phyloP scores from a whole-genome alignment of 2,888 invertebrate species.

The Balanococcus diminutus region DNA sequence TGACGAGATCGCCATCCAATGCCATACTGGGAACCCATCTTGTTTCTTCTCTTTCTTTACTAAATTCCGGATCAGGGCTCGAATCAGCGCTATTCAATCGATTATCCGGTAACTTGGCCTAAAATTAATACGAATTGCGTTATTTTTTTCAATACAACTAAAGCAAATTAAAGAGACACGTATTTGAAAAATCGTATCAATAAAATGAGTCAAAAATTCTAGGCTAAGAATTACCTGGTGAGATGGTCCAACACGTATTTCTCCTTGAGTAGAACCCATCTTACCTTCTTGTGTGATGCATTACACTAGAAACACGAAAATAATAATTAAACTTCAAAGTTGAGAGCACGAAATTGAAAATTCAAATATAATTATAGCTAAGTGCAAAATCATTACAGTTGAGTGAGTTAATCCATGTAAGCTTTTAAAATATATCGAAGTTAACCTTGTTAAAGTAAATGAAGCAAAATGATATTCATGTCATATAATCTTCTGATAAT shows the following conservation, averaged over 20 bases:
- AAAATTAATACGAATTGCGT: slow-evolving; percentile 17
- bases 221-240: slow-evolving; percentile 69
- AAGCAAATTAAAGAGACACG: slow-evolving; percentile 4
- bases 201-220: background rate
- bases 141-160: background rate
- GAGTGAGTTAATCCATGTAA: slow-evolving; percentile 11
- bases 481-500: slow-evolving; percentile 6
- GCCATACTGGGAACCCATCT: slow-evolving; percentile 94
- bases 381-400: slow-evolving; percentile 29
- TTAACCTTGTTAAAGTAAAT: slow-evolving; percentile 33
- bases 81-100: slow-evolving; percentile 61
- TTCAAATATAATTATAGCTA: background rate
- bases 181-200: background rate
- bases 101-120: slow-evolving; percentile 71
- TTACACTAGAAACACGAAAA: slow-evolving; percentile 13
- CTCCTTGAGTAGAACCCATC: slow-evolving; percentile 75
- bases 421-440: slow-evolving; percentile 10
- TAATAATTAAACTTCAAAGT: background rate
- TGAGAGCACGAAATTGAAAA: background rate
- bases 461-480: slow-evolving; percentile 2
- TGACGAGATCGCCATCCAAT: slow-evolving; percentile 91
- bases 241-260: slow-evolving; percentile 78
- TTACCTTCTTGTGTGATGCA: slow-evolving; percentile 51
- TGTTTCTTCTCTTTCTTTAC: slow-evolving; percentile 79
- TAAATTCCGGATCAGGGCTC: slow-evolving; percentile 64